Percentiles rank a stretch among this genome's conserved stretches.
Evolutionary conservation across 2,888 invertebrate species (phyloP).

Genomic region (Lochmaea crataegi): DNA sequence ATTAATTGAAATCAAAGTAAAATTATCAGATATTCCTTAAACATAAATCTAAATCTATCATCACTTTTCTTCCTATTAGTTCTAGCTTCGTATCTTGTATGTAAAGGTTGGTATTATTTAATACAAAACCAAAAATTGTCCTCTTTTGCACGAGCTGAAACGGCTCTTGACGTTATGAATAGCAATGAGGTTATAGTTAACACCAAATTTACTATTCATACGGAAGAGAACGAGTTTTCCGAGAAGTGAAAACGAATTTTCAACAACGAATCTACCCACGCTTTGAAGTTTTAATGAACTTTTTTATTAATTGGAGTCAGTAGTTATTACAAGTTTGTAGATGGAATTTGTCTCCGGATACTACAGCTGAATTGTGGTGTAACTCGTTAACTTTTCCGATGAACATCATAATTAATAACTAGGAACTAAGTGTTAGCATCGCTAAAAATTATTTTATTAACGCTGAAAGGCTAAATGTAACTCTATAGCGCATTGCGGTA

Average conservation of each 20-base stretch:
- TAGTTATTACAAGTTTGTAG: conserved; percentile 23
- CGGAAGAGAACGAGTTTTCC: conserved; percentile 26
- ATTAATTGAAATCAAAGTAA: too few species aligned
- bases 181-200: conserved; percentile 33
- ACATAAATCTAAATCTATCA: neutral
- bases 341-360: conserved; percentile 10
- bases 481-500: too few species aligned
- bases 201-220: conserved; percentile 36
- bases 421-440: neutral
- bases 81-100: neutral
- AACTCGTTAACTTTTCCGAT: neutral
- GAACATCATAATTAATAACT: neutral
- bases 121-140: conserved; percentile 6
- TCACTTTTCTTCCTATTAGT: neutral
- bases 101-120: neutral
- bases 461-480: too few species aligned
- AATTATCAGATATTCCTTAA: too few species aligned
- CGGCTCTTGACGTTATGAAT: conserved; percentile 26
- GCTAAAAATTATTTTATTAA: too few species aligned
- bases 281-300: conserved; percentile 37
- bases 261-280: conserved; percentile 32
- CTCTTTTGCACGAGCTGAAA: conserved; percentile 28
- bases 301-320: conserved; percentile 34
- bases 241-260: conserved; percentile 34
- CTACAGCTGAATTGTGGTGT: neutral